A percentile compares a stretch with the other conserved stretches of the same genome.
phyloP scores from a whole-genome alignment of 92 coral and sea anemone species.

The Anthopleura xanthogrammica region DNA sequence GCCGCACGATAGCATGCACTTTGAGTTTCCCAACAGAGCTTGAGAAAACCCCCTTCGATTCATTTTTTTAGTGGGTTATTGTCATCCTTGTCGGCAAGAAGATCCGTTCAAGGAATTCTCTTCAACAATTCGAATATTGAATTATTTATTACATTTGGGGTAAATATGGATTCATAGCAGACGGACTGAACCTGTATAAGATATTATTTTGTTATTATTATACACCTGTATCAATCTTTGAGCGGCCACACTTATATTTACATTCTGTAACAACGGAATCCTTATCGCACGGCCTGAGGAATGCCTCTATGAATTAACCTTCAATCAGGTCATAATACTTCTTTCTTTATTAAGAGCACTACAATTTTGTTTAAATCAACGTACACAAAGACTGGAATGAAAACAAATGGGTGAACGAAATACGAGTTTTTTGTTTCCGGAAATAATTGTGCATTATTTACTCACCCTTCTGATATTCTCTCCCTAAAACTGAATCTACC shows the following conservation, averaged over 20 bases:
- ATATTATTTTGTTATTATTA: background rate
- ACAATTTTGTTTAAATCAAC: background rate
- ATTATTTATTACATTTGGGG: constrained; percentile 26
- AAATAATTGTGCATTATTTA: background rate
- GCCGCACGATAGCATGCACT: background rate
- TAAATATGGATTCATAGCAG: background rate
- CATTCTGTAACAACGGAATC: background rate
- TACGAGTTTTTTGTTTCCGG: background rate
- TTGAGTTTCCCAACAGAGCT: background rate
- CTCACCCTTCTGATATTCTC: too few relatives aligned
- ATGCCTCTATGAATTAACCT: background rate
- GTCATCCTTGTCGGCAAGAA: background rate
- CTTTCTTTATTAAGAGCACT: background rate
- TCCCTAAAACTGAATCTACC: background rate
- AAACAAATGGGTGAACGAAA: background rate
- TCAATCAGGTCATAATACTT: background rate
- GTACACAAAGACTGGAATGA: background rate
- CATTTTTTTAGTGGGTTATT: background rate
- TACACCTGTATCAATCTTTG: background rate
- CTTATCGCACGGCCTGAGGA: background rate
- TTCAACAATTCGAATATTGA: background rate
- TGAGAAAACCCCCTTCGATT: background rate
- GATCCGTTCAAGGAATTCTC: background rate
- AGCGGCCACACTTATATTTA: background rate
- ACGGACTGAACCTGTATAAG: background rate